Evolutionary conservation across 2,888 invertebrate species (phyloP).

Genomic region (Isoperla grammatica): DNA sequence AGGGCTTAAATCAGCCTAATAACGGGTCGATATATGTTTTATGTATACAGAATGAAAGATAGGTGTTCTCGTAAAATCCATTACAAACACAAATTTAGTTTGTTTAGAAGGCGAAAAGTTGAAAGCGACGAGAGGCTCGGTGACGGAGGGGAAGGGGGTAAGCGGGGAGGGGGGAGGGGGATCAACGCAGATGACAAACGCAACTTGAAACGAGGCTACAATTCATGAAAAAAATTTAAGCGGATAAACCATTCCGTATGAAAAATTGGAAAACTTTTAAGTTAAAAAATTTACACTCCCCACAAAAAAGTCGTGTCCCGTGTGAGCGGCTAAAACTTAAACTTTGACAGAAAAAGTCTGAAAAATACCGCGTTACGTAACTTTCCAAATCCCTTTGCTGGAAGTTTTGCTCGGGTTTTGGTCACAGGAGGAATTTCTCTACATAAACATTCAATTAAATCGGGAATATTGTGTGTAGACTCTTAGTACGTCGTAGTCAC

Average conservation of each 20-base stretch:
- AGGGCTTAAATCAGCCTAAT: neutral
- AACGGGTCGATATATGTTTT: conserved; percentile 15
- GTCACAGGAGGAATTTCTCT: no score
- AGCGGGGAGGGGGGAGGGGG: neutral
- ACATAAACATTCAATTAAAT: no score
- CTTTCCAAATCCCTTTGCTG: conserved; percentile 21
- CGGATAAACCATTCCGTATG: conserved; percentile 24
- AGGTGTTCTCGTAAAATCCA: conserved; percentile 13
- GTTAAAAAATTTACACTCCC: conserved; percentile 15
- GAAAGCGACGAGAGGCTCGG: neutral
- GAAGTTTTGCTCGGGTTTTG: neutral
- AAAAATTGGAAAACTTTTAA: conserved; percentile 27
- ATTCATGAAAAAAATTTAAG: conserved; percentile 17
- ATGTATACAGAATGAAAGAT: conserved; percentile 13
- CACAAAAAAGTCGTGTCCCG: conserved; percentile 1
- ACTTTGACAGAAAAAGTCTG: conserved; percentile 11
- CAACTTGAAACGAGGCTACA: neutral
- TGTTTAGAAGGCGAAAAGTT: conserved; percentile 9
- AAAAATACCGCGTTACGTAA: conserved; percentile 22
- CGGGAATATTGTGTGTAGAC: no score
- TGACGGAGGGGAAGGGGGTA: neutral
- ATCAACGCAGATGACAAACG: conserved; percentile 6
- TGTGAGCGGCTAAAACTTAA: conserved; percentile 4
- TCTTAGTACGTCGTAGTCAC: no score
- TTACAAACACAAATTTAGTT: conserved; percentile 12